Evolutionary conservation across 2,888 invertebrate species (phyloP).

Genomic region (Erebia epiphron): DNA sequence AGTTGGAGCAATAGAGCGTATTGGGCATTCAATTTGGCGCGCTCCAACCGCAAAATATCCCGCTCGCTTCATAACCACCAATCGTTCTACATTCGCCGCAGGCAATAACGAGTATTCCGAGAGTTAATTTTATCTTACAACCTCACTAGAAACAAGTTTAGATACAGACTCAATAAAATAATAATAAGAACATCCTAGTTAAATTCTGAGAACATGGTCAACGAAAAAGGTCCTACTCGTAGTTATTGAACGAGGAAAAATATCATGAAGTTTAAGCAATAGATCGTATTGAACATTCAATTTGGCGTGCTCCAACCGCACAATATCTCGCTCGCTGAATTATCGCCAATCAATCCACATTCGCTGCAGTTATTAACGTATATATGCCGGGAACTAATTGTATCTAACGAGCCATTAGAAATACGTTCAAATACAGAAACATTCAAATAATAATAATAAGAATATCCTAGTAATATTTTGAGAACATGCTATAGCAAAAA

Average conservation of each 20-base stretch:
- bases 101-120: conserved; percentile 3
- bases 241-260: too few species aligned
- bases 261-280: neutral
- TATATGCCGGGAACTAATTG: conserved; percentile 4
- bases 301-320: conserved; percentile 12
- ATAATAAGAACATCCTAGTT: neutral
- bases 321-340: neutral
- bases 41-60: conserved; percentile 13
- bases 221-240: too few species aligned
- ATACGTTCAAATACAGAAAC: neutral
- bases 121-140: conserved; percentile 4
- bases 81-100: conserved; percentile 15
- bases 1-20: conserved; percentile 13
- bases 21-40: conserved; percentile 5
- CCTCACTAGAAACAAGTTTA: neutral
- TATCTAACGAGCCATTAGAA: neutral
- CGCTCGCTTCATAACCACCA: conserved; percentile 1
- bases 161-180: neutral
- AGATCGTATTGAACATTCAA: conserved; percentile 12
- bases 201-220: too few species aligned
- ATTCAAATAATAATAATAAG: neutral
- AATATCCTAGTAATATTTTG: neutral
- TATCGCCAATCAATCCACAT: conserved; percentile 11
- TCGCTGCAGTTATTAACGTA: conserved; percentile 5
- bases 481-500: too few species aligned